Evolutionary conservation across 2,113 vertebrate species (phyloP), one percentile per base, ranked within the genome.

Genomic region (Cynoglossus semilaevis): DNA sequence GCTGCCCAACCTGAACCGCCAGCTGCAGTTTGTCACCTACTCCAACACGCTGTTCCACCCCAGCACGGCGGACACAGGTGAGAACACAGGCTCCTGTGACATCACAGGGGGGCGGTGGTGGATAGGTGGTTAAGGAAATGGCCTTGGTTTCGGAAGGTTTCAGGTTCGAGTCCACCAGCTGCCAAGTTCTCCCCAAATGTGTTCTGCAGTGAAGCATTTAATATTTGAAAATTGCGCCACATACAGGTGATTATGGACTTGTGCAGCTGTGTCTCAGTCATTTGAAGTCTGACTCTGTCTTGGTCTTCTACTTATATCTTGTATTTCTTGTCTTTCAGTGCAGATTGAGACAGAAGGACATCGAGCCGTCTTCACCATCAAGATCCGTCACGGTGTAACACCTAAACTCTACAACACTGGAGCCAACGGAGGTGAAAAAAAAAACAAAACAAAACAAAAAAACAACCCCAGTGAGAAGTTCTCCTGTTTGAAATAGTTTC

Each of bases 21-120:
- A 96, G 88, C 87, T 97, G 52, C 94, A 96, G 74, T 93, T 96
- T 51, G 75, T 96, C 80, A 92, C 91, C 52, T 96, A 97, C 53
- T 94, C 92, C 36, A 97, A 93, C 88, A 92, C 87, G 0, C 77
- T 90, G 47, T 96, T 93, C 77, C 92, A 94, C 64, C 91, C 92
- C 52, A 92, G 91, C 79, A 94, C 93, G 0, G 92, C 90, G 0
- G 95, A 96, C 81, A 93, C 89, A 89, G 93, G 94, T 96, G 84
- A 77, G 65, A 17, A 15, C 29, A 37, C 19, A 11, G 2, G 43
- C 43, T 16, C 14, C 14, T 1, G 5, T 14, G 9, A 4, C 5
- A 41, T 13, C 38, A 14, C 10, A 41, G 2, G 9, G 12, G 14
- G 38, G 14, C 38, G 5, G 10, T 41, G 4, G 8, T 41, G 10